phyloP scores from a whole-genome alignment of 2,888 invertebrate genomes.

The Athalia cordata region DNA sequence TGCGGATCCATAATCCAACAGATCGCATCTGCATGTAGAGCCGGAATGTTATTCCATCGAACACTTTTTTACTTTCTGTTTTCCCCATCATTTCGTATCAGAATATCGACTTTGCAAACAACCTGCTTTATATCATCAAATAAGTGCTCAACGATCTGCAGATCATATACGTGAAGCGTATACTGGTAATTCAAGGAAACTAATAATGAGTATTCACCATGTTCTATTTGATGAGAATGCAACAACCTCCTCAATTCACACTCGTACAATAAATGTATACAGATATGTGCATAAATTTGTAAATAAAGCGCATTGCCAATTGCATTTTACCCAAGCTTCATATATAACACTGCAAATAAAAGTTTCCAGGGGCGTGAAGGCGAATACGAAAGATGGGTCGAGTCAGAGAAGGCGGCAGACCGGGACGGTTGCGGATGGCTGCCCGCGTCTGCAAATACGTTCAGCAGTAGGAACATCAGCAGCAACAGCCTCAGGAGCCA shows the following conservation, averaged over 20 bases:
- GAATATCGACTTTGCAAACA: background rate
- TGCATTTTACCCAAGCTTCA: slow-evolving; percentile 3
- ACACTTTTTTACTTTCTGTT: too few species aligned
- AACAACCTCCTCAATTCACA: background rate
- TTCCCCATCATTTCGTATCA: background rate
- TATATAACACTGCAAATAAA: background rate
- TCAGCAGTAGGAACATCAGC: slow-evolving; percentile 16
- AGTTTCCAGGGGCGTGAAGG: slow-evolving; percentile 21
- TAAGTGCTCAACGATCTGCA: too few species aligned
- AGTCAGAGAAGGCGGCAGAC: slow-evolving; percentile 34
- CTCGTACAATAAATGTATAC: background rate
- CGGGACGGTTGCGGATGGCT: slow-evolving; percentile 45
- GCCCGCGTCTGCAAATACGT: slow-evolving; percentile 43
- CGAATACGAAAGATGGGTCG: slow-evolving; percentile 36
- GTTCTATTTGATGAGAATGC: too few species aligned
- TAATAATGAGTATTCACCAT: too few species aligned
- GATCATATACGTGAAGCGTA: too few species aligned
- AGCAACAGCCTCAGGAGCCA: slow-evolving; percentile 9
- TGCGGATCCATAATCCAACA: background rate
- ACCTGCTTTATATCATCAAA: too few species aligned
- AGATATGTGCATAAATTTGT: background rate
- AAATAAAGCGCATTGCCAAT: slow-evolving; percentile 3
- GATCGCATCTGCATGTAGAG: background rate
- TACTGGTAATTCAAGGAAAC: too few species aligned
- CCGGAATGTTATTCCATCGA: too few species aligned